Percentiles rank a stretch among this genome's conserved stretches.
These are phyloP conservation scores for Pitta sordida DNA, from an alignment of 2,113 vertebrate genomes.

Conservation along the genomic window DNA sequence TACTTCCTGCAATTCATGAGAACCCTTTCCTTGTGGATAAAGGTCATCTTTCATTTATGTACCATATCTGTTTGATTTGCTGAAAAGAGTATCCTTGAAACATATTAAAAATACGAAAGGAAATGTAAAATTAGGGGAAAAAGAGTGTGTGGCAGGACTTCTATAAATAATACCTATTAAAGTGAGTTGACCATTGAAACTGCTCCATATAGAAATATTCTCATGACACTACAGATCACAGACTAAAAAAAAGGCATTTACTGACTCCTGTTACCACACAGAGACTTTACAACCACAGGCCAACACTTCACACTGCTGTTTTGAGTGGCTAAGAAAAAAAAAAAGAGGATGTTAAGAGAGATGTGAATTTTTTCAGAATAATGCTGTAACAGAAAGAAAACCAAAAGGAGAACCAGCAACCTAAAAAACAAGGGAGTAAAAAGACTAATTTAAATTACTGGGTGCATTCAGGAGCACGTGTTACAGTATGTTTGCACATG, in stretches of 20 bases:
- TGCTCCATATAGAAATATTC: not conserved
- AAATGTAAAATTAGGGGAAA: constrained; percentile 2
- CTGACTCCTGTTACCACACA: not conserved
- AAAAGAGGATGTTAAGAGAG: not conserved
- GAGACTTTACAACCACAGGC: not conserved
- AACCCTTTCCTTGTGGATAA: constrained; percentile 65
- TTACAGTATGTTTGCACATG: not conserved
- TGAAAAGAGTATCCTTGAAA: constrained; percentile 51
- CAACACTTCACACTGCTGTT: not conserved
- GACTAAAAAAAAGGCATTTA: not conserved
- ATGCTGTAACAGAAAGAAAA: not conserved
- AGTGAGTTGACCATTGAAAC: not conserved
- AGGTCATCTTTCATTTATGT: constrained; percentile 71
- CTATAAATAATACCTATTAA: not conserved
- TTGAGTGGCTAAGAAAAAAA: not conserved
- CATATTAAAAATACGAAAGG: not conserved
- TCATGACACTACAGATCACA: not conserved
- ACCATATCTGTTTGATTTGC: constrained; percentile 28
- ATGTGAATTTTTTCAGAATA: not conserved
- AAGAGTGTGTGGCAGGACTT: not conserved
- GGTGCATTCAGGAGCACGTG: not conserved
- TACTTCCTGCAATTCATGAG: constrained; percentile 70
- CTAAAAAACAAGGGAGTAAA: not conserved
- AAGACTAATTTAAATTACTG: not conserved
- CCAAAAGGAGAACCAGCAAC: not conserved